Conservation (phyloP, 2,797 vertebrate species). For the Etheostoma perlongum region DNA sequence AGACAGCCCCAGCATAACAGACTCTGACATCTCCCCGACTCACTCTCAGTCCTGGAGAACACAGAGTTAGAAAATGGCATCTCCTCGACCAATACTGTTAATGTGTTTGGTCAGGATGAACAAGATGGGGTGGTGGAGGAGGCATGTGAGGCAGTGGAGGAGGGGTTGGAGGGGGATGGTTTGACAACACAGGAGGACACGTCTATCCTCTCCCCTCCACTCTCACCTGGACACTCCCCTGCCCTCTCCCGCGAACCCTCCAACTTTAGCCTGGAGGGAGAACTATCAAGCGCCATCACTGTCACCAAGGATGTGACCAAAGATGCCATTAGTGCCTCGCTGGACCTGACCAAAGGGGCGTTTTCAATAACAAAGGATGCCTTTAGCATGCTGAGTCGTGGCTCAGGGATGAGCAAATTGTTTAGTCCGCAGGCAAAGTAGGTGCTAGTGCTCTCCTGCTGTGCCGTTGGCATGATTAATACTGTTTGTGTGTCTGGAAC, state of each 20-base stretch:
- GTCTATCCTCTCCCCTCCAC: slow-evolving; percentile 69
- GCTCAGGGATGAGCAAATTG: slow-evolving; percentile 93
- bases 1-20: slow-evolving; percentile 91
- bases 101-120: slow-evolving; percentile 76
- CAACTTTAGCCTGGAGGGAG: slow-evolving; percentile 90
- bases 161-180: slow-evolving; percentile 71
- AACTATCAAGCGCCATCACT: slow-evolving; percentile 91
- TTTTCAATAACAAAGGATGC: slow-evolving; percentile 95
- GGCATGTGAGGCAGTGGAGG: slow-evolving; percentile 90
- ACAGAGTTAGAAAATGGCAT: slow-evolving; percentile 73
- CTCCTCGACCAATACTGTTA: slow-evolving; percentile 6
- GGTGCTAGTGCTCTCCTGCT: slow-evolving; percentile 47
- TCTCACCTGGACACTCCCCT: slow-evolving; percentile 71
- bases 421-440: slow-evolving; percentile 83
- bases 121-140: slow-evolving; percentile 87
- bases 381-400: slow-evolving; percentile 90
- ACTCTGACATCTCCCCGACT: slow-evolving; percentile 90
- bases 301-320: slow-evolving; percentile 95
- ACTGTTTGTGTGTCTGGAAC: slow-evolving; percentile 27
- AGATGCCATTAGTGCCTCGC: slow-evolving; percentile 92
- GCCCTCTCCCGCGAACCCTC: slow-evolving; percentile 71
- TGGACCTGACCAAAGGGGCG: slow-evolving; percentile 97
- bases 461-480: slow-evolving; percentile 27
- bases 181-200: slow-evolving; percentile 33
- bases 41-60: slow-evolving; percentile 76